These are phyloP conservation scores for Elysia crispata DNA, from an alignment of 2,888 invertebrate species.

Conservation along the genomic window DNA sequence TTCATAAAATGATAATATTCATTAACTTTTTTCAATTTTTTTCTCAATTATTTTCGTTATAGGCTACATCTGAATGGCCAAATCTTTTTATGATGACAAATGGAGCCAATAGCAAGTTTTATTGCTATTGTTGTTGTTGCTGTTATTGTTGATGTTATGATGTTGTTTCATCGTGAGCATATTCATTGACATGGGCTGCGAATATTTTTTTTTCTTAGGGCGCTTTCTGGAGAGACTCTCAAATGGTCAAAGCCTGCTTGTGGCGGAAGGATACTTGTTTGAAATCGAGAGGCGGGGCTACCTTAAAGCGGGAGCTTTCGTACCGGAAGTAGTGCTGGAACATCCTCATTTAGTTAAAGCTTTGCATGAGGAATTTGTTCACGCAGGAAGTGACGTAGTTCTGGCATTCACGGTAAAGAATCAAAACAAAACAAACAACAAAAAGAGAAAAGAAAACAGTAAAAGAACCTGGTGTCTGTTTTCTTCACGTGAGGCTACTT, in stretches of 20 bases:
- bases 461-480: no score
- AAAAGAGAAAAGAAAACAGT: no score
- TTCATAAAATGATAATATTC: no score
- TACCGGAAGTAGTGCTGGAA: slow-evolving; percentile 72
- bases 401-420: slow-evolving; percentile 70
- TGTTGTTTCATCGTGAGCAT: background rate
- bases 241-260: slow-evolving; percentile 63
- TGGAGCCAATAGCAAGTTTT: no score
- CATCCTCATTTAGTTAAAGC: slow-evolving; percentile 68
- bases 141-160: no score
- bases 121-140: no score
- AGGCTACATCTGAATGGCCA: no score
- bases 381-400: slow-evolving; percentile 75
- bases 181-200: background rate
- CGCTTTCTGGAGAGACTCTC: slow-evolving; percentile 64
- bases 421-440: no score
- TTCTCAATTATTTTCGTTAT: no score
- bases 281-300: slow-evolving; percentile 73
- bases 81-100: no score
- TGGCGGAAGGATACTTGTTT: slow-evolving; percentile 72
- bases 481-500: no score
- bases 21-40: no score
- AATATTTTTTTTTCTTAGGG: slow-evolving; percentile 38
- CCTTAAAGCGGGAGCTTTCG: slow-evolving; percentile 65
- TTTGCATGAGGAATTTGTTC: slow-evolving; percentile 73